Conservation (phyloP, 2,113 vertebrate genomes). For the Numenius arquata region DNA sequence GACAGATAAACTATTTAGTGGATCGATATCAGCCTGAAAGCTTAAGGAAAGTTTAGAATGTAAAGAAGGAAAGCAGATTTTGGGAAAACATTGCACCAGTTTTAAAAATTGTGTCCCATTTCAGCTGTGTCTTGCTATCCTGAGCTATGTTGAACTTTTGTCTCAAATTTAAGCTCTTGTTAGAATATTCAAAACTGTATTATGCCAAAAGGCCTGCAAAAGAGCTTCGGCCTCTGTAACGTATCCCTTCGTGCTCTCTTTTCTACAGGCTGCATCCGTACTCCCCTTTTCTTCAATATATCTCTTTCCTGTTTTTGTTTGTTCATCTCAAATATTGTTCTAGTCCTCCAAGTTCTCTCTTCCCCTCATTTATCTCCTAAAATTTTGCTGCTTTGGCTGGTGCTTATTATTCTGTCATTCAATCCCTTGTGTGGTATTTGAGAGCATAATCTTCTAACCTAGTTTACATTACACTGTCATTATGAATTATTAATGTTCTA, state of each 20-base stretch:
- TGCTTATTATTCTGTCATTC: slow-evolving; percentile 51
- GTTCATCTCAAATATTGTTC: not conserved
- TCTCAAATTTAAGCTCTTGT: not conserved
- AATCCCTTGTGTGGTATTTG: slow-evolving; percentile 53
- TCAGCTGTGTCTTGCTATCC: fast-evolving
- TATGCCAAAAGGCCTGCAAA: not conserved
- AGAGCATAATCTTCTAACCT: slow-evolving; percentile 56
- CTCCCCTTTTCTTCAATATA: not conserved
- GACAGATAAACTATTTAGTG: not conserved
- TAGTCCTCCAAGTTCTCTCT: not conserved
- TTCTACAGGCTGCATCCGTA: not conserved
- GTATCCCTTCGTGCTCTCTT: not conserved
- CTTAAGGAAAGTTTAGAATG: not conserved
- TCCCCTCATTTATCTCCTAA: not conserved
- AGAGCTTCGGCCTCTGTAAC: not conserved
- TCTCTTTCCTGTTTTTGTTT: not conserved
- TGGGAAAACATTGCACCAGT: not conserved
- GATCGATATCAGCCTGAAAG: not conserved
- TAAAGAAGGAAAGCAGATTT: not conserved
- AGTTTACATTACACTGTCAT: slow-evolving; percentile 63
- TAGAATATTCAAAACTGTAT: not conserved
- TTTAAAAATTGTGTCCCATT: not conserved
- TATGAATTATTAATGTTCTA: slow-evolving; percentile 61
- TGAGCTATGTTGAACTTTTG: not conserved
- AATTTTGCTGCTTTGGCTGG: slow-evolving; percentile 19